Evolutionary conservation across 2,888 invertebrate genomes (phyloP).

Genomic region (Syrista parreyssii): DNA sequence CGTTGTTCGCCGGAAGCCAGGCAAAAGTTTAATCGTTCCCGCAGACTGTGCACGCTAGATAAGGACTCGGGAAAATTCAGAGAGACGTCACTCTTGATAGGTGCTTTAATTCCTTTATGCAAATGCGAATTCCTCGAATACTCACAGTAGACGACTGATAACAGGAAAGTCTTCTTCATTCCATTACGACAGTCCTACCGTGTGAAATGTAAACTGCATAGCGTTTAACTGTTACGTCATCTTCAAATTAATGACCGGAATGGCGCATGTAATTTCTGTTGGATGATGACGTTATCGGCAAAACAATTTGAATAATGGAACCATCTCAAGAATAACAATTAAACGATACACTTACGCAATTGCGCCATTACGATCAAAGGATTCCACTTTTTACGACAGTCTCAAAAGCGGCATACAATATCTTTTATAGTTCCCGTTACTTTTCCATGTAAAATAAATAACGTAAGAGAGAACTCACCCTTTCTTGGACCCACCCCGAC

Average conservation of each 20-base stretch:
- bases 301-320: slow-evolving; percentile 36
- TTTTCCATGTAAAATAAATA: neutral
- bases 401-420: neutral
- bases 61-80: slow-evolving; percentile 3
- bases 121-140: neutral
- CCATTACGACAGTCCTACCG: neutral
- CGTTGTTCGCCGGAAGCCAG: slow-evolving; percentile 29
- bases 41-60: slow-evolving; percentile 19
- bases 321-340: slow-evolving; percentile 36
- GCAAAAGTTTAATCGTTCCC: slow-evolving; percentile 43
- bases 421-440: neutral
- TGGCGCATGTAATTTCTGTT: neutral
- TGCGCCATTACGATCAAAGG: slow-evolving; percentile 7
- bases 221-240: neutral
- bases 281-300: slow-evolving; percentile 42
- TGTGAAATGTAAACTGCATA: neutral
- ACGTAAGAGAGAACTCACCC: neutral
- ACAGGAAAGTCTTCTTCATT: neutral
- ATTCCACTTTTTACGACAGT: neutral
- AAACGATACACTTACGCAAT: slow-evolving; percentile 35
- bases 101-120: neutral
- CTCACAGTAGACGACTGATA: neutral
- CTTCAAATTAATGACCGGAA: neutral
- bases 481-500: neutral
- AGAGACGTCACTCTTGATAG: neutral